These are phyloP conservation scores for Odontocolon sp. DNA, from an alignment of 2,888 invertebrate species.

Conservation along the genomic window DNA sequence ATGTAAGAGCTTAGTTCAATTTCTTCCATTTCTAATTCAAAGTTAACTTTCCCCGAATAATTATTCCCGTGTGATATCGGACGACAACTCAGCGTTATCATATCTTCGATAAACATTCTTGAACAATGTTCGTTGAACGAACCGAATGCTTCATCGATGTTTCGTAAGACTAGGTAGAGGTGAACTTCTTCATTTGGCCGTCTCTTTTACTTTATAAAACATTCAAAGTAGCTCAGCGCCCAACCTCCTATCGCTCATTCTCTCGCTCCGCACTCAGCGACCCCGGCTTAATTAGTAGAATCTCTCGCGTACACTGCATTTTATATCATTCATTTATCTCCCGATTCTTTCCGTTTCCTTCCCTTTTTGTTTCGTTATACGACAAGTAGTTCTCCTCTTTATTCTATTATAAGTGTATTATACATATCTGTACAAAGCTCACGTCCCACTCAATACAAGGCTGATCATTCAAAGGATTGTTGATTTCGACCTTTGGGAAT, in stretches of 20 bases:
- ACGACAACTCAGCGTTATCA: background rate
- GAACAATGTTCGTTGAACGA: background rate
- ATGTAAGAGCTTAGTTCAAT: too few species aligned
- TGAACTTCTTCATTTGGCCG: constrained; percentile 48
- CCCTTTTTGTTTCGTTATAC: constrained; percentile 56
- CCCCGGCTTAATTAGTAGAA: constrained; percentile 74
- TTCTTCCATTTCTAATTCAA: too few species aligned
- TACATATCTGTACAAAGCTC: too few species aligned
- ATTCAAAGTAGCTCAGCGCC: constrained; percentile 68
- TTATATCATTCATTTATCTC: constrained; percentile 71
- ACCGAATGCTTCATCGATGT: background rate
- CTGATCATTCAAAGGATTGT: too few species aligned
- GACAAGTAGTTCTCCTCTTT: constrained; percentile 5
- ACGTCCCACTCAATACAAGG: too few species aligned
- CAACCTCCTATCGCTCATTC: constrained; percentile 56
- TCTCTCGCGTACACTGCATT: constrained; percentile 64
- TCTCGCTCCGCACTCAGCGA: constrained; percentile 63
- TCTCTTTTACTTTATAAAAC: constrained; percentile 69
- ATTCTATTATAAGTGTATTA: too few species aligned
- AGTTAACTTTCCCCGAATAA: too few species aligned
- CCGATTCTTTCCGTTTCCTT: constrained; percentile 50
- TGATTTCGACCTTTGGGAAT: too few species aligned
- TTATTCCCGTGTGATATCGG: too few species aligned
- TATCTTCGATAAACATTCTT: background rate
- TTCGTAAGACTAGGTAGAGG: background rate